Evolutionary conservation across 2,113 vertebrate genomes (phyloP), one percentile per base, ranked within the genome.

Genomic region (Pluvialis apricaria): DNA sequence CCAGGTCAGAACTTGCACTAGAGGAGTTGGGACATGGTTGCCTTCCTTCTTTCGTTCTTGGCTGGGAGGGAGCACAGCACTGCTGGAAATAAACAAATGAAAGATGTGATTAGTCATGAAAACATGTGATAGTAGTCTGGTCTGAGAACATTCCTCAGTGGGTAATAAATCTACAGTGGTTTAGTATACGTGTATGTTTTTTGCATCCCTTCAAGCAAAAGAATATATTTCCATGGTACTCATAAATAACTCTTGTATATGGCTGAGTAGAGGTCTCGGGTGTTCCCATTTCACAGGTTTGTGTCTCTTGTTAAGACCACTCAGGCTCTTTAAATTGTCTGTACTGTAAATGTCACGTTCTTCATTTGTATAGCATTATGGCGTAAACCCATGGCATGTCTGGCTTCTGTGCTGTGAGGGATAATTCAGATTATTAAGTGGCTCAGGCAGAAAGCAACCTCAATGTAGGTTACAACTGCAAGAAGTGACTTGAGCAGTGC

Each of bases 101-200:
- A 36, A 31, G 49, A 6, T 66, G 51, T 38, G 9, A 7, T 66
- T 6, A 25, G 22, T 11, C 13, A 5, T 5, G 22, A 31, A 18
- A 28, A 29, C 2, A 1, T 2, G 21, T 11, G 36, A 9, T 36
- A 55, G 15, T 19, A 2, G 13, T 49, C 36, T 47, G 11, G 4
- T n/a, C 14, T 54, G 82, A 83, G 55, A 55, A 15, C 2, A 0
- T 70, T 90, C 52, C 54, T 62, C 40, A 19, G 4, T 15, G 14
- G 28, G 7, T 38, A 6, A 36, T 32, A 69, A 70, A 52, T 20
- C 38, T 12, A 1, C 15, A 40, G 20, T n/a, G 25, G 2, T 45
- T 62, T 36, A 11, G 29, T 31, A 9, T 5, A 2, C 1, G 1
- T 18, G 18, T 18, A 2, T 5, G 1, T 26, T 34, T 65, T 40